phyloP scores from a whole-genome alignment of 64 coral and sea anemone genomes.

The Trachythela sp. region DNA sequence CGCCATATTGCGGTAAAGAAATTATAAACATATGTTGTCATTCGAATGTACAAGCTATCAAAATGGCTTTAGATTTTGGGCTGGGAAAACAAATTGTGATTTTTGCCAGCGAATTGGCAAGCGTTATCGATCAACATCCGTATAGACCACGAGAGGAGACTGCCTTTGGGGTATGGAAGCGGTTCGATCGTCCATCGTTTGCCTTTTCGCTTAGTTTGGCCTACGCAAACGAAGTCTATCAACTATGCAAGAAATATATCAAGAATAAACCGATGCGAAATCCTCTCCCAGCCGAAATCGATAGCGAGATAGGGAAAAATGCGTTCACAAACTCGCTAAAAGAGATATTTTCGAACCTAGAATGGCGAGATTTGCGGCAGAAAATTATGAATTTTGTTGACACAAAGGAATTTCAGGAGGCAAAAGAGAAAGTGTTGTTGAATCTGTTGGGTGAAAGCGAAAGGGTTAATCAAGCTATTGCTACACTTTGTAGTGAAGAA shows the following conservation, averaged over 20 bases:
- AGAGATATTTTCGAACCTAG: not conserved
- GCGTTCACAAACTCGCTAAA: not conserved
- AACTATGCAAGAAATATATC: slow-evolving; percentile 24
- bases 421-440: slow-evolving; percentile 45
- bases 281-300: not conserved
- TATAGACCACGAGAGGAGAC: slow-evolving; percentile 67
- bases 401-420: slow-evolving; percentile 27
- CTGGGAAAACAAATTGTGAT: slow-evolving; percentile 41
- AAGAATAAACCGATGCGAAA: not conserved
- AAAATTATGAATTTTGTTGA: slow-evolving; percentile 51
- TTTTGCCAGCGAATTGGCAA: slow-evolving; percentile 85
- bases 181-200: slow-evolving; percentile 69
- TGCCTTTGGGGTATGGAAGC: slow-evolving; percentile 62
- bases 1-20: not conserved
- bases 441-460: slow-evolving; percentile 21
- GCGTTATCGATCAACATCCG: slow-evolving; percentile 66
- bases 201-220: slow-evolving; percentile 57
- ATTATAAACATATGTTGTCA: not conserved
- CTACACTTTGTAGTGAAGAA: slow-evolving; percentile 68
- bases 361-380: not conserved
- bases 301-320: not conserved
- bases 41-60: not conserved
- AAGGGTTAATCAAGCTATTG: slow-evolving; percentile 29
- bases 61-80: not conserved
- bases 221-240: slow-evolving; percentile 44